A percentile compares a stretch with the other conserved stretches of the same genome.
Evolutionary conservation across 2,113 vertebrate species (phyloP).

Genomic region (Philantomba maxwellii): DNA sequence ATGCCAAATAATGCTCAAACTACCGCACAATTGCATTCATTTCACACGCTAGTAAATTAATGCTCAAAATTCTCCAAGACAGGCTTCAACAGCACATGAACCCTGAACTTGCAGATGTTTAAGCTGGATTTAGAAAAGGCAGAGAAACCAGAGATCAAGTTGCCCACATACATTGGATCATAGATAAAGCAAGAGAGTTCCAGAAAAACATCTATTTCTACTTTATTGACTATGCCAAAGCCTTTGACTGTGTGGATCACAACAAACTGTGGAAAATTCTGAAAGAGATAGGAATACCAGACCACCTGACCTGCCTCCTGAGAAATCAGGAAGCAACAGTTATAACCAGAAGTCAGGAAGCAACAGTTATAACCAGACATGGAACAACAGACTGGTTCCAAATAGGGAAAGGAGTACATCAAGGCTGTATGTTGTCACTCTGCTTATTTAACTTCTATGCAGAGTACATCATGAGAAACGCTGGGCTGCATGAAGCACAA

Average conservation of each 20-base stretch:
- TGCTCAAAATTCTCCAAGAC: background rate
- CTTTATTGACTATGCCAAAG: background rate
- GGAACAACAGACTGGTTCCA: background rate
- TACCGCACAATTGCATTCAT: fast-evolving
- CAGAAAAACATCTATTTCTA: background rate
- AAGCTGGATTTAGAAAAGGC: background rate
- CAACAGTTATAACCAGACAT: background rate
- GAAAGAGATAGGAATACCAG: background rate
- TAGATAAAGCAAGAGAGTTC: background rate
- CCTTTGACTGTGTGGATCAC: background rate
- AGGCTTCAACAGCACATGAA: background rate
- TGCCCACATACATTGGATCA: background rate
- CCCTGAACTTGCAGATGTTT: background rate
- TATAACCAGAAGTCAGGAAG: background rate
- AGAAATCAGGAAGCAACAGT: background rate
- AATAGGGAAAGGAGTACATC: background rate
- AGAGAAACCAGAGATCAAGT: background rate
- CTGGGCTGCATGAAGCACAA: background rate
- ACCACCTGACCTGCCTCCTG: background rate
- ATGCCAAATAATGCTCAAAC: background rate
- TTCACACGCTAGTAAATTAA: background rate
- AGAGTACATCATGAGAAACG: background rate
- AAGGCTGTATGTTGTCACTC: background rate
- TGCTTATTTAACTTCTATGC: background rate
- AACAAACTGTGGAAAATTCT: background rate